phyloP scores from a whole-genome alignment of 2,797 vertebrate genomes.

The Echiichthys vipera region DNA sequence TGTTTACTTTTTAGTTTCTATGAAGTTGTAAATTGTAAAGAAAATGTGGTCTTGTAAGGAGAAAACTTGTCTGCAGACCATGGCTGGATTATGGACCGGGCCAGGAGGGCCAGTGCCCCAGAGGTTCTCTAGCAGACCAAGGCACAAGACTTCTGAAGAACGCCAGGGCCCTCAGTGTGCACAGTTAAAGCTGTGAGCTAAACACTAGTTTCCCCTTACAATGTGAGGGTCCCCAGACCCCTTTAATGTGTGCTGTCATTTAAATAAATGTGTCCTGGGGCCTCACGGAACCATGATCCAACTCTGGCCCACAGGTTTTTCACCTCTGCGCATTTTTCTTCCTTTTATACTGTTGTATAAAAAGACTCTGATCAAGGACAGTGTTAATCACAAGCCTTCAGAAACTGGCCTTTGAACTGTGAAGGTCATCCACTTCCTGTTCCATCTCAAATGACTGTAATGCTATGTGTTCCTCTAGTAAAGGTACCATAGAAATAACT shows the following conservation, averaged over 20 bases:
- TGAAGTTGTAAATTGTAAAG: constrained; percentile 38
- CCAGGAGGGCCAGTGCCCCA: too few relatives aligned
- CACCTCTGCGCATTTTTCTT: background rate
- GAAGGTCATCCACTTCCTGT: constrained; percentile 36
- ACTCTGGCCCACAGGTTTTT: too few relatives aligned
- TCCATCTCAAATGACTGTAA: constrained; percentile 32
- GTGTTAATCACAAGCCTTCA: constrained; percentile 15
- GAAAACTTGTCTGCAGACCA: background rate
- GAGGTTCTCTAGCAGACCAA: too few relatives aligned
- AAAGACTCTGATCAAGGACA: constrained; percentile 16
- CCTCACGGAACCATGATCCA: too few relatives aligned
- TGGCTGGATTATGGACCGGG: too few relatives aligned
- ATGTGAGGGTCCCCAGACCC: too few relatives aligned
- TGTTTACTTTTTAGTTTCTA: constrained; percentile 16
- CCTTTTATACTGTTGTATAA: constrained; percentile 21
- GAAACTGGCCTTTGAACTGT: constrained; percentile 42
- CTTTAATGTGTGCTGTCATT: too few relatives aligned
- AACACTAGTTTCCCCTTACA: too few relatives aligned
- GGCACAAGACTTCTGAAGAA: too few relatives aligned
- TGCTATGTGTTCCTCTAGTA: constrained; percentile 50
- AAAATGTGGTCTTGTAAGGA: constrained; percentile 28
- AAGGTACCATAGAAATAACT: constrained; percentile 43
- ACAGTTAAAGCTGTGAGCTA: too few relatives aligned
- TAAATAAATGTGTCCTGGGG: too few relatives aligned
- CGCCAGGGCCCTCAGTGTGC: too few relatives aligned